Evolutionary conservation across 2,888 invertebrate genomes (phyloP), one percentile per base, ranked within the genome.

Genomic region (Leptopilina syphax): DNA sequence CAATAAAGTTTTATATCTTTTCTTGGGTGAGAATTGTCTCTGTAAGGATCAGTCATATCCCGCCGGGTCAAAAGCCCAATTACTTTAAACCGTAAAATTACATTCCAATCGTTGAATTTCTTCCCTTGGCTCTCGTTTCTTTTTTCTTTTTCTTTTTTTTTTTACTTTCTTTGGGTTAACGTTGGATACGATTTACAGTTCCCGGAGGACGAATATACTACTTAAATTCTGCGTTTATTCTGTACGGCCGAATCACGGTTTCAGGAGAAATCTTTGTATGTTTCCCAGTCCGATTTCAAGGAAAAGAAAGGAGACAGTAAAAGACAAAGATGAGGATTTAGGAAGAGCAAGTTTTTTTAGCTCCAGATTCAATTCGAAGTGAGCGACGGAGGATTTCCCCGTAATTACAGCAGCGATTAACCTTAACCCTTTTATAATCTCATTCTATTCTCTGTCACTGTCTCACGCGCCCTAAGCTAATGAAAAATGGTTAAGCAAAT

Each of bases 161-260:
- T 47, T 47, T 47, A 47, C 47, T 47, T 47, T 47, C 47, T 47
- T 41, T 41, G 41, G 44, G 44, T 44, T 44, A 44, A 44, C 44
- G 44, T 44, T 44, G 44, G 76, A 79, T 77, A 13, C 81, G 77
- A 83, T 81, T 79, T 80, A 82, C 82, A 77, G 80, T 77, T 76
- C 65, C 82, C 77, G 81, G 78, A 81, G 83, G 80, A 83, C 81
- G 79, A 78, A 82, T 80, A 76, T 81, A 81, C 82, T 83, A 82
- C 85, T 84, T 81, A 84, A 84, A 83, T 81, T 82, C 82, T 47
- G 78, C 80, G 81, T 80, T 83, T 83, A 82, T 82, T 82, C 82
- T 80, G 79, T 50, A 50, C 81, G 80, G 78, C 77, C 82, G 82
- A 81, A 81, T 84, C 78, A 79, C 80, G 82, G 83, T 81, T 80